These are phyloP conservation scores for Meghimatium bilineatum DNA, from an alignment of 2,888 invertebrate species.

Conservation along the genomic window DNA sequence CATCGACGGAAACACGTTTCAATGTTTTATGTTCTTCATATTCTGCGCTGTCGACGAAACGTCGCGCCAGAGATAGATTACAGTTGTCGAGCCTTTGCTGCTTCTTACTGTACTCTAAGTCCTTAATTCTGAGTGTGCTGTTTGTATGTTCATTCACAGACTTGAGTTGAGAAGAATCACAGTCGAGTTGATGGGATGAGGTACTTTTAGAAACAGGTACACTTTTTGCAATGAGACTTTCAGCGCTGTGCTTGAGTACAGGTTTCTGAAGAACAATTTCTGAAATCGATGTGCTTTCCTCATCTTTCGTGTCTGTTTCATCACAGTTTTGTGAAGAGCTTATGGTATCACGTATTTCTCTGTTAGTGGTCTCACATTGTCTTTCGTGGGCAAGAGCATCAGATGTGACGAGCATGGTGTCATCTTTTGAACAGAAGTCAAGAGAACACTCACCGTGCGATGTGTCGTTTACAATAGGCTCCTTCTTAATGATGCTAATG, in stretches of 20 bases:
- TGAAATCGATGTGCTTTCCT: not conserved
- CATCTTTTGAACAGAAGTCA: not conserved
- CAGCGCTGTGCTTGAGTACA: constrained; percentile 41
- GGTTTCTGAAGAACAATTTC: constrained; percentile 18
- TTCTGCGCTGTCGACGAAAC: constrained; percentile 10
- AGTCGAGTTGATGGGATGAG: not conserved
- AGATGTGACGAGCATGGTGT: too few species aligned
- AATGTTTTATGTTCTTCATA: not conserved
- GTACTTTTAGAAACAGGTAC: constrained; percentile 1
- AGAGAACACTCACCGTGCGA: not conserved
- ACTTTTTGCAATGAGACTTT: constrained; percentile 41
- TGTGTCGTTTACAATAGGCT: not conserved
- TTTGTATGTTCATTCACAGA: not conserved
- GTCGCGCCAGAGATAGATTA: not conserved
- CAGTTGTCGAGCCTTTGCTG: not conserved
- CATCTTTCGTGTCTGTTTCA: not conserved
- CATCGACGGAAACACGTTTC: not conserved
- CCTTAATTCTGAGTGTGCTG: constrained; percentile 1
- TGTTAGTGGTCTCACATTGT: not conserved
- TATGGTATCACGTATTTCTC: not conserved
- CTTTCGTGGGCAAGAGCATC: not conserved
- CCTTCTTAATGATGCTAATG: not conserved
- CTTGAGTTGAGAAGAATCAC: constrained; percentile 1
- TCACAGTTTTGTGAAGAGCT: not conserved
- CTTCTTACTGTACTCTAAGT: not conserved